Percentiles rank a stretch among this genome's conserved stretches.
Conservation (phyloP, 2,797 vertebrate species). For the Rallus crepitans region DNA sequence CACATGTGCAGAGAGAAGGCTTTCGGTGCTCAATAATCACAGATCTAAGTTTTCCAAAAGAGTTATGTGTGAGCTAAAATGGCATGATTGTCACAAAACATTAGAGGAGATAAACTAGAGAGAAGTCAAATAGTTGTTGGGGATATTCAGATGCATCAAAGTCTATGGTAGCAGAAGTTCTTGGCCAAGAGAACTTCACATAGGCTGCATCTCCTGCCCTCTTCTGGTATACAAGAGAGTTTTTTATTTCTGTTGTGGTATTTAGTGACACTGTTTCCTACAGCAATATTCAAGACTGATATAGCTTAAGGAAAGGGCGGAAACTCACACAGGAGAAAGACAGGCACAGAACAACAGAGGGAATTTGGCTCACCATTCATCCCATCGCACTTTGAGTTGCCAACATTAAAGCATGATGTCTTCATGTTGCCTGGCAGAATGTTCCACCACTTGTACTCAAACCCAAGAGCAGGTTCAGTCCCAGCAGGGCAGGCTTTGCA, state of each 20-base stretch:
- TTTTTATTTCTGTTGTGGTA: neutral
- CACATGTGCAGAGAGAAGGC: neutral
- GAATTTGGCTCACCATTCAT: conserved; percentile 90
- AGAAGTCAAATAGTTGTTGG: neutral
- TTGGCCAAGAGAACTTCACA: neutral
- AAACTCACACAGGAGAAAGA: neutral
- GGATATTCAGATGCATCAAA: neutral
- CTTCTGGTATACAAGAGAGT: neutral
- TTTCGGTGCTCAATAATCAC: neutral
- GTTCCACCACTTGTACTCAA: conserved; percentile 99
- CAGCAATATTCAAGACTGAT: neutral
- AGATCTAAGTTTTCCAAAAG: neutral
- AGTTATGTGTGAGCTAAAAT: neutral
- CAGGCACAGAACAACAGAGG: neutral
- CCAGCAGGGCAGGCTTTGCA: conserved; percentile 93
- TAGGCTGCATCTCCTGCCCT: neutral
- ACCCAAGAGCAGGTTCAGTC: conserved; percentile 90
- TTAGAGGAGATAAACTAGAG: neutral
- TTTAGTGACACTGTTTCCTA: neutral
- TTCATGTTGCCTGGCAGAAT: conserved; percentile 94
- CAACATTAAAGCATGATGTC: conserved; percentile 97
- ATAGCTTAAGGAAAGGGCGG: neutral
- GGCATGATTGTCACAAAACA: neutral
- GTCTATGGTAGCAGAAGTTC: neutral
- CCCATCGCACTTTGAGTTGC: conserved; percentile 94